Evolutionary conservation across 2,113 vertebrate genomes (phyloP), one percentile per base, ranked within the genome.

Genomic region (Sula dactylatra): DNA sequence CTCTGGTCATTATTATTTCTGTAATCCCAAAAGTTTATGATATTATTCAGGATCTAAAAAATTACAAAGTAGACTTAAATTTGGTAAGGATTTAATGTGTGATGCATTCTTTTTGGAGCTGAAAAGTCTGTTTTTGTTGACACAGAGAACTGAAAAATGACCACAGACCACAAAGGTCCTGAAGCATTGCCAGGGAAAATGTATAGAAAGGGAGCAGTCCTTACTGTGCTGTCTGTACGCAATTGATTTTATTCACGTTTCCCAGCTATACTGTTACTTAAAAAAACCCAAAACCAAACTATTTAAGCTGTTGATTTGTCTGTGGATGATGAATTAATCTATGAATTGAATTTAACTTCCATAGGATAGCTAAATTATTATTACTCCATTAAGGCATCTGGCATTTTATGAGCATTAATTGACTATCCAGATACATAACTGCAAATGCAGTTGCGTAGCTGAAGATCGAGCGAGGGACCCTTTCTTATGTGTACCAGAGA

Each of bases 1-100:
- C 96, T 98, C 86, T 90, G 96, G 97, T 98, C 97, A 97, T 97
- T 97, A 94, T 95, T 96, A 97, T 97, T 98, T 97, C 76, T 95
- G 77, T 98, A 98, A 98, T 97, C 93, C 96, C 94, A 22, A 93
- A 97, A 96, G 96, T 97, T 96, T 95, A 97, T 64, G 55, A 90
- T 83, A 88, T 96, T 90, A 90, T 89, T 82, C 84, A 17, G 67
- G 84, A 79, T 80, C 64, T 94, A 22, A 91, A 96, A 97, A 97
- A 96, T 93, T 64, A 88, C 42, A 87, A 32, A 59, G 84, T 66
- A 85, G 92, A 83, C 94, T 97, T 97, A 85, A 94, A 34, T 91
- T 76, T 95, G 91, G 93, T 94, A 93, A 93, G 95, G 93, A 45
- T 87, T 90, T 96, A 97, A 82, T 95, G 92, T 79, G 87, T 95